Conservation (phyloP, 2,797 vertebrate species). For the Kryptolebias ocellatus region DNA sequence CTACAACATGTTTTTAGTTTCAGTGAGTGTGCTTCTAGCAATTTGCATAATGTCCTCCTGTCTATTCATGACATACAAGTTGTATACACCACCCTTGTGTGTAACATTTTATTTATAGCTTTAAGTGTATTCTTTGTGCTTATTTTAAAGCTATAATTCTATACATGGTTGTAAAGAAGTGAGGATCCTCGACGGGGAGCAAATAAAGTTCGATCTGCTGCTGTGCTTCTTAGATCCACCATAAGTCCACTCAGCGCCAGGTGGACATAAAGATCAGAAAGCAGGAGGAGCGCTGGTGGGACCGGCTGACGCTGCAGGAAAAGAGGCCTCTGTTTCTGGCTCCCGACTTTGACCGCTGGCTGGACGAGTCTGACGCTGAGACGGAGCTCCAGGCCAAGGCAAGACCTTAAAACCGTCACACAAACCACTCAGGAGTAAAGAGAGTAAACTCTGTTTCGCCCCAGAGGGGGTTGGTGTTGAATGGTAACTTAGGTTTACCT, state of each 20-base stretch:
- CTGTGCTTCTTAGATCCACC: slow-evolving; percentile 78
- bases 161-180: too few relatives aligned
- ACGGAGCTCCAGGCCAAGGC: slow-evolving; percentile 95
- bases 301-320: slow-evolving; percentile 92
- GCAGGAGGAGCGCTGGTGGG: slow-evolving; percentile 91
- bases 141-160: too few relatives aligned
- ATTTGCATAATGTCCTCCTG: too few relatives aligned
- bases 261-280: slow-evolving; percentile 93
- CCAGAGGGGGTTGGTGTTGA: too few relatives aligned
- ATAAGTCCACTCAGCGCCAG: slow-evolving; percentile 91
- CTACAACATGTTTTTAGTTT: too few relatives aligned
- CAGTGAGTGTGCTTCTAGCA: too few relatives aligned
- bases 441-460: neutral
- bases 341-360: slow-evolving; percentile 97
- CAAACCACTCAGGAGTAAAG: neutral
- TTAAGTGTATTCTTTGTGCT: too few relatives aligned
- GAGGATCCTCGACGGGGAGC: too few relatives aligned
- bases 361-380: slow-evolving; percentile 96
- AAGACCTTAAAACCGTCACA: slow-evolving; percentile 3
- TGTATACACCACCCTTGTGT: too few relatives aligned
- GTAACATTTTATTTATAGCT: too few relatives aligned
- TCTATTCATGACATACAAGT: too few relatives aligned
- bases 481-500: too few relatives aligned
- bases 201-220: neutral
- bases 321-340: slow-evolving; percentile 91